Conservation (phyloP, 92 coral and sea anemone genomes). For the Epizoanthus rinbou region DNA sequence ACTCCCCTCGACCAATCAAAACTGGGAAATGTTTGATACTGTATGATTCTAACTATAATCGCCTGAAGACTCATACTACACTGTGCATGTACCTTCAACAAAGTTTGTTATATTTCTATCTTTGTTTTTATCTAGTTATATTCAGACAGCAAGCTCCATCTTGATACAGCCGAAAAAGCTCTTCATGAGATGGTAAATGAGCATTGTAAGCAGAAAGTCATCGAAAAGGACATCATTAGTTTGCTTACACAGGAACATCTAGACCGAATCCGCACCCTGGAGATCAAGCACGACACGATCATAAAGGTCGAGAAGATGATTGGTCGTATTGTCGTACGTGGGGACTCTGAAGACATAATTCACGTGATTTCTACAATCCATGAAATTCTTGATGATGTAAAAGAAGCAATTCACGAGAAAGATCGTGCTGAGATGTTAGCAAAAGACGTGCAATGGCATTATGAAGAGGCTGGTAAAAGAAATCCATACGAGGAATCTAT, state of each 20-base stretch:
- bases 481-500: slow-evolving; percentile 11
- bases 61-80: no score
- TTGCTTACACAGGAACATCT: slow-evolving; percentile 12
- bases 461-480: slow-evolving; percentile 1
- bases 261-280: slow-evolving; percentile 31
- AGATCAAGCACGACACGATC: slow-evolving; percentile 22
- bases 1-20: no score
- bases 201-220: slow-evolving; percentile 36
- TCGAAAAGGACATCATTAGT: slow-evolving; percentile 27
- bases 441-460: slow-evolving; percentile 46
- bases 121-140: background rate
- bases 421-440: slow-evolving; percentile 51
- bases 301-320: slow-evolving; percentile 22
- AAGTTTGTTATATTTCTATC: background rate
- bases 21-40: no score
- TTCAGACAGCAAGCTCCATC: slow-evolving; percentile 35
- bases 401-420: slow-evolving; percentile 36
- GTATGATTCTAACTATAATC: no score
- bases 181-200: slow-evolving; percentile 36
- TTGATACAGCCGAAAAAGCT: slow-evolving; percentile 43
- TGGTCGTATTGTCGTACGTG: slow-evolving; percentile 41
- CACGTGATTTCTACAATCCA: slow-evolving; percentile 23
- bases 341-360: slow-evolving; percentile 42
- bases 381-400: slow-evolving; percentile 36
- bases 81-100: no score